A percentile compares a stretch with the other conserved stretches of the same genome.
These are phyloP conservation scores for Trochalopteron elliotii DNA, from an alignment of 2,113 vertebrate species.

Conservation along the genomic window DNA sequence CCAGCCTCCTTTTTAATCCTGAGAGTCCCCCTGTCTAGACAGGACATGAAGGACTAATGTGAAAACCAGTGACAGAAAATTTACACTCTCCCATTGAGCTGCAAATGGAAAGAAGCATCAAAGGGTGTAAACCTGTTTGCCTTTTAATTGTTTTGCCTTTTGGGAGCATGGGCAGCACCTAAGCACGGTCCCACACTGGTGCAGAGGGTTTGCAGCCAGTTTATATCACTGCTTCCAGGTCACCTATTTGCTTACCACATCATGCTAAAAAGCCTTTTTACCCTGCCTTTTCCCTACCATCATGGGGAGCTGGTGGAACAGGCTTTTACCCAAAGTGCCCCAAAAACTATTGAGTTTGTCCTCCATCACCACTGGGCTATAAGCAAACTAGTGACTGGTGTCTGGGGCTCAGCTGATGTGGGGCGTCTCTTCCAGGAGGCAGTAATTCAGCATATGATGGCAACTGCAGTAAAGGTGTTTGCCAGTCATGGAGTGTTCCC, in stretches of 20 bases:
- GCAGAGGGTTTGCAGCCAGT: background rate
- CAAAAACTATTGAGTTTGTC: background rate
- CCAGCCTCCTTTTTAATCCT: background rate
- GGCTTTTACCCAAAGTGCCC: background rate
- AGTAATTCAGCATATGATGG: background rate
- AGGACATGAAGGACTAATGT: slow-evolving; percentile 5
- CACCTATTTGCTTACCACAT: background rate
- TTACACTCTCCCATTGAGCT: background rate
- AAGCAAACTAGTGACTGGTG: fast-evolving
- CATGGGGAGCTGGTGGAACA: background rate
- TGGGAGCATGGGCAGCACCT: background rate
- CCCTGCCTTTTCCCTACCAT: background rate
- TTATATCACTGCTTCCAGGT: background rate
- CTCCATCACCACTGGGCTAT: background rate
- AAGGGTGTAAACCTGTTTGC: background rate
- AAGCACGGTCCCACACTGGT: fast-evolving
- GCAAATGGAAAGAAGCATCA: background rate
- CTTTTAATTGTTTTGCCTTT: background rate
- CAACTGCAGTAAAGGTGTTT: background rate
- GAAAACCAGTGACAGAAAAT: slow-evolving; percentile 9
- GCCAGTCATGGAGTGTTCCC: fast-evolving
- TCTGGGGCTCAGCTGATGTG: background rate
- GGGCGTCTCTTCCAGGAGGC: background rate
- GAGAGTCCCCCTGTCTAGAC: slow-evolving; percentile 19
- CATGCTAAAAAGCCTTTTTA: background rate